Base-by-base conservation (phyloP, 2,113 vertebrate species). In the Tyrannus savana region DNA sequence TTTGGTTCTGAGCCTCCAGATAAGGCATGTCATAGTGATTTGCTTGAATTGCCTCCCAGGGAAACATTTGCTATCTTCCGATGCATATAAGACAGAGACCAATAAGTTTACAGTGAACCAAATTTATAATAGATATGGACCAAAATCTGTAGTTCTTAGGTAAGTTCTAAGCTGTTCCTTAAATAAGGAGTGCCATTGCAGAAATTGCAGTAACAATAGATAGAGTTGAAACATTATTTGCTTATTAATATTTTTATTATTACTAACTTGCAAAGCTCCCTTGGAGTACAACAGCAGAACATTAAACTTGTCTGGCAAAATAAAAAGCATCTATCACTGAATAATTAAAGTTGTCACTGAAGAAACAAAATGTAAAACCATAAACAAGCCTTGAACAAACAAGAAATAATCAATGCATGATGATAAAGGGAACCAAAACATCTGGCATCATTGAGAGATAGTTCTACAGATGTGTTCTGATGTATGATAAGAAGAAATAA, bases 401-500 rank as follows among this genome's bases (percentile, higher is more conserved):
- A 92, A 95, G 72, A 90, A 94, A 93, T 93, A 95, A 94, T 90
- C 87, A 87, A 86, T 88, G 68, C 14, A 25, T 19, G 39, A 64
- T 78, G 88, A 96, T 93, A 93, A 97, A 93, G 62, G 66, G 53
- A 93, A 93, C 35, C 60, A 96, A 96, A 94, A 94, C 95, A 94
- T 95, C 90, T 95, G 76, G 68, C 56, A 59, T 72, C 72, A 90
- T 72, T 72, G 60, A 88, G 64, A 93, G 92, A 92, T 92, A 94
- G 49, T 22, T 96, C 95, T 93, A 88, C 95, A 96, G 93, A 96
- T 96, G 95, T 85, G 73, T 93, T 90, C 79, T 78, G 92, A 94
- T 96, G 87, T 44, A 64, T 72, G 95, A 95, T 96, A 97, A 97
- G 93, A 93, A 97, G 75, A 96, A 97, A 96, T 68, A 97, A 95